These are phyloP conservation scores for Leucopsar rothschildi DNA, from an alignment of 2,113 vertebrate species.

Conservation along the genomic window DNA sequence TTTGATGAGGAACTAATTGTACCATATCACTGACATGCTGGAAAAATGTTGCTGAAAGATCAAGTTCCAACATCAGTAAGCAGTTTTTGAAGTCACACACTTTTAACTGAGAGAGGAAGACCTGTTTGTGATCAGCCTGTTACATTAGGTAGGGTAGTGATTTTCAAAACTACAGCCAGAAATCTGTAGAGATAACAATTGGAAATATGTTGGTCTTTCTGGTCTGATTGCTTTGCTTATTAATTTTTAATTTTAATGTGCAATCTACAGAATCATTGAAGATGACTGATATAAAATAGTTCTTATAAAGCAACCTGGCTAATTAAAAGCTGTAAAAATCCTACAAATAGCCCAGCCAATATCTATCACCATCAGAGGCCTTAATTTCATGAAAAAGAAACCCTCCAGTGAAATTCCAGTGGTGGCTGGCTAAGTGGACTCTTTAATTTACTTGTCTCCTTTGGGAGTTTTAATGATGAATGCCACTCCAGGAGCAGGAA, in stretches of 20 bases:
- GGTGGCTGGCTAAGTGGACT: background rate
- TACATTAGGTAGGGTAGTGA: background rate
- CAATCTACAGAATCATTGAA: background rate
- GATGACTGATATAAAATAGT: background rate
- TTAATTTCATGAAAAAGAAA: background rate
- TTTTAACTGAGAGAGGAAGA: background rate
- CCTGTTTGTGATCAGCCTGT: background rate
- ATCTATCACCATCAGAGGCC: background rate
- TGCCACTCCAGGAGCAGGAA: background rate
- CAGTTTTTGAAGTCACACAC: background rate
- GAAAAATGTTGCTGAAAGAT: constrained; percentile 3
- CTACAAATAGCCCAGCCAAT: background rate
- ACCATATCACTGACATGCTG: background rate
- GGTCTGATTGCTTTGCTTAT: background rate
- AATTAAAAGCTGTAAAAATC: constrained; percentile 2
- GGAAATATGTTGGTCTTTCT: background rate
- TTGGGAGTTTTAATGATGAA: background rate
- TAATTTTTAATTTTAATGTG: background rate
- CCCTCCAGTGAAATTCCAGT: background rate
- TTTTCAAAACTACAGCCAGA: background rate
- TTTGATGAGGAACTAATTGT: constrained; percentile 50
- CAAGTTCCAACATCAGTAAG: background rate
- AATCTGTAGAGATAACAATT: background rate
- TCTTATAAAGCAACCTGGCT: background rate
- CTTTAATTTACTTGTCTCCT: constrained; percentile 22